Evolutionary conservation across 2,888 invertebrate genomes (phyloP).

Genomic region (Stenurella melanura): DNA sequence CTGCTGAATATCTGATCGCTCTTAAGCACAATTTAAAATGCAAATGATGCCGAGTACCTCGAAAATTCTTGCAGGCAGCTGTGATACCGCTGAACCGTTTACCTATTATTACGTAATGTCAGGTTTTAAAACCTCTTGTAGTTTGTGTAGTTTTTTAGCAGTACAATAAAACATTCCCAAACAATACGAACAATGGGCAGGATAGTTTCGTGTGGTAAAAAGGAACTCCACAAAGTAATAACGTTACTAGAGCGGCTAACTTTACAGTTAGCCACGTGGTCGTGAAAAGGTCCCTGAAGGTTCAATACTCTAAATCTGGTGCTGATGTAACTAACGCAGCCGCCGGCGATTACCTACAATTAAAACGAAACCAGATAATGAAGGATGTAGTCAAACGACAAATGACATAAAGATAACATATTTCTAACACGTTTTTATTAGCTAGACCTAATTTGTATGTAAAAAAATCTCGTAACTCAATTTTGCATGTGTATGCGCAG

Average conservation of each 20-base stretch:
- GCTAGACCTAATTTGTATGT: too few species aligned
- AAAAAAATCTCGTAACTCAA: too few species aligned
- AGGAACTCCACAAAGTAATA: background rate
- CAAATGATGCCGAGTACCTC: background rate
- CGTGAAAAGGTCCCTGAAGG: background rate
- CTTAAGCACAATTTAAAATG: background rate
- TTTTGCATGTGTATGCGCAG: too few species aligned
- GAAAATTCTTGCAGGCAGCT: background rate
- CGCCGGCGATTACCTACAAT: background rate
- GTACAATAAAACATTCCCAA: background rate
- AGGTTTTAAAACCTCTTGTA: background rate
- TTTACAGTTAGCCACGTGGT: slow-evolving; percentile 1
- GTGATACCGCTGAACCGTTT: background rate
- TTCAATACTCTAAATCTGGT: background rate
- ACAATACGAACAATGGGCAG: background rate
- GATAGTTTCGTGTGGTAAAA: background rate
- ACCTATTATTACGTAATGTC: background rate
- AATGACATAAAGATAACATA: background rate
- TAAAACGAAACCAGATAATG: background rate
- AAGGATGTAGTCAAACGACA: background rate
- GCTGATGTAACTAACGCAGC: background rate
- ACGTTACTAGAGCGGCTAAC: background rate
- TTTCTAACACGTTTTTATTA: too few species aligned
- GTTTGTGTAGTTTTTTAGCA: background rate
- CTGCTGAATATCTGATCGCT: background rate